A percentile compares a stretch with the other conserved stretches of the same genome.
Evolutionary conservation across 2,113 vertebrate species (phyloP).

Genomic region (Nothocercus nigrocapillus): DNA sequence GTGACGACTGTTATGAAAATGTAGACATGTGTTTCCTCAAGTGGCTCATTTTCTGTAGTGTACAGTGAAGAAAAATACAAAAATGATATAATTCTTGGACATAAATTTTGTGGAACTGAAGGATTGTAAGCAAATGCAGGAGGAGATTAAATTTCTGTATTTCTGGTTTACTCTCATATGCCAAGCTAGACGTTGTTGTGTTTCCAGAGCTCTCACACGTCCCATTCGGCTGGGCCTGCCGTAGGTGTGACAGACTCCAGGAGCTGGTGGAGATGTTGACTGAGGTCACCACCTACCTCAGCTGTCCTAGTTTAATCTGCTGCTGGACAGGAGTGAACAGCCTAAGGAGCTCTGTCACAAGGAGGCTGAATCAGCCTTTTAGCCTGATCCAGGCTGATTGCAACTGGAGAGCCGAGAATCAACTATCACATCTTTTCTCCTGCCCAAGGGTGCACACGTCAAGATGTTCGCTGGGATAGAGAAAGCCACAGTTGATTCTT

Average conservation of each 20-base stretch:
- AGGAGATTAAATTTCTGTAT: not conserved
- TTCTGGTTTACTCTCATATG: not conserved
- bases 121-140: not conserved
- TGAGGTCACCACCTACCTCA: not conserved
- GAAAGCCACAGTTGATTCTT: not conserved
- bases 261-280: conserved; percentile 17
- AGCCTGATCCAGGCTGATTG: conserved; percentile 43
- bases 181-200: not conserved
- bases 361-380: conserved; percentile 40
- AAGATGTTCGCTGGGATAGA: conserved; percentile 24
- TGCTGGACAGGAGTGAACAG: conserved; percentile 45
- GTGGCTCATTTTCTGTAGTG: not conserved
- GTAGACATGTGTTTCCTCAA: not conserved
- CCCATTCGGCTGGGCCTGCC: not conserved
- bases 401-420: conserved; percentile 56
- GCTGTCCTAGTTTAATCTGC: not conserved
- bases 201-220: not conserved
- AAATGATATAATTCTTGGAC: not conserved
- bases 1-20: not conserved
- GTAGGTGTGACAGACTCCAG: not conserved
- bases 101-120: not conserved
- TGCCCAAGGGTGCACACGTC: not conserved
- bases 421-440: accelerated
- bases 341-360: conserved; percentile 11
- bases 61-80: not conserved